Base-by-base conservation (phyloP, 1,140 invertebrate genomes). In the Maconellicoccus hirsutus region DNA sequence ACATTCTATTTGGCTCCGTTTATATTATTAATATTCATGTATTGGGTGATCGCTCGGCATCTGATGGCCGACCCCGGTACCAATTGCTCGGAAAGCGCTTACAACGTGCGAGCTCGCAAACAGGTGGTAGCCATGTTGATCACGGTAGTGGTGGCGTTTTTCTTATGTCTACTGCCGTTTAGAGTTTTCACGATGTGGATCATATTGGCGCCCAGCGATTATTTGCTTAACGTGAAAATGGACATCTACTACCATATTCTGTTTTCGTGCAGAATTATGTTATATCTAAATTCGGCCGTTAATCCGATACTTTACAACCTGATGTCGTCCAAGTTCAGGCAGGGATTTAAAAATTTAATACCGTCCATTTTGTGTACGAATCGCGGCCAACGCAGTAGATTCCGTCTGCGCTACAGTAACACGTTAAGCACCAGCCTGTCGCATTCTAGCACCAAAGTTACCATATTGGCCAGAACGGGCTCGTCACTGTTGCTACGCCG, bases 281-380 rank as follows among this genome's bases (percentile, higher is more conserved):
- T 92, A 19, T 93, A 94, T 80, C 83, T 94, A 21, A 94, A 94
- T 78, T 93, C 91, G 4, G 91, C 91, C 25, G 86, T 94, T 71
- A 95, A 94, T 80, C 93, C 93, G 2, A 92, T 94, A 74, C 82
- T 94, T 16, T 94, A 95, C 80, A 92, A 91, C 78, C 82, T 92
- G 14, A 93, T 93, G 88, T 93, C 91, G n/a, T 91, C 90, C 0
- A 94, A 94, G 79, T 95, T 94, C 80, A 84, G 93, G 12, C 86
- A 87, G 19, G 92, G 91, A 0, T 94, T 94, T 75, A 79, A 87
- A 8, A 86, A 84, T 69, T 75, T 90, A 59, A 81, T 66, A 1
- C 52, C 52, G 86, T 74, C 76, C 81, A 0, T 71, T 79, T 19
- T 75, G 78, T 70, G 4, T 73, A 12, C 72, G 21, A 74, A 74